These are phyloP conservation scores for Lepidiolamprologus cunningtoni DNA, from an alignment of 2,113 vertebrate species.

Conservation along the genomic window DNA sequence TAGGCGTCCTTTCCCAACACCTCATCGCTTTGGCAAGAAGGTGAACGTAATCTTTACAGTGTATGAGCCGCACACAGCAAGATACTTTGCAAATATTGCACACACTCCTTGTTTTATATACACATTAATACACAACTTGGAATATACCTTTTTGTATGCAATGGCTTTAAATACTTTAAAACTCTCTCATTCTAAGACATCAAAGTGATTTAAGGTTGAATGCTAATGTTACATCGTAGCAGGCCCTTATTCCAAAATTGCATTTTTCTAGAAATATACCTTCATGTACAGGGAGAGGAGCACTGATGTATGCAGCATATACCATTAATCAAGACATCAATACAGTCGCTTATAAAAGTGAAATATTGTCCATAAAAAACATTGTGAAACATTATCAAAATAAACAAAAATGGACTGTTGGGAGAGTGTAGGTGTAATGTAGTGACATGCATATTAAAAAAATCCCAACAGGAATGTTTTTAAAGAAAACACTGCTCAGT, in stretches of 20 bases:
- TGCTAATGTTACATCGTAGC: slow-evolving; percentile 43
- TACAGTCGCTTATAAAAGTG: slow-evolving; percentile 59
- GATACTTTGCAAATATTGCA: slow-evolving; percentile 92
- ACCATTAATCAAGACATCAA: slow-evolving; percentile 55
- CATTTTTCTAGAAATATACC: slow-evolving; percentile 73
- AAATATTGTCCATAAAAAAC: slow-evolving; percentile 62
- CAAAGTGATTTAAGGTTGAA: slow-evolving; percentile 66
- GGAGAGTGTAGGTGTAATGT: neutral
- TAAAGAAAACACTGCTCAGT: slow-evolving; percentile 48
- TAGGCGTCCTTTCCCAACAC: slow-evolving; percentile 72
- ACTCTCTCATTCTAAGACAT: slow-evolving; percentile 64
- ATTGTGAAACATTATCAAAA: slow-evolving; percentile 45
- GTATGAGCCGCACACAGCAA: slow-evolving; percentile 86
- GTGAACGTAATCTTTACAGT: slow-evolving; percentile 77
- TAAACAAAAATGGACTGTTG: slow-evolving; percentile 12
- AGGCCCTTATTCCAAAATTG: slow-evolving; percentile 56
- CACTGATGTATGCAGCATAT: slow-evolving; percentile 53
- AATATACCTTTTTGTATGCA: slow-evolving; percentile 55
- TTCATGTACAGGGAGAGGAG: slow-evolving; percentile 73
- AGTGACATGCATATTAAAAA: slow-evolving; percentile 51
- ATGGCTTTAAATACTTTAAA: slow-evolving; percentile 61
- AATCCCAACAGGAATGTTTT: slow-evolving; percentile 43
- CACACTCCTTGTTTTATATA: slow-evolving; percentile 74
- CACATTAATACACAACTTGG: slow-evolving; percentile 82
- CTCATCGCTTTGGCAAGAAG: slow-evolving; percentile 90